phyloP scores from a whole-genome alignment of 2,797 vertebrate genomes.

The Hemitrygon akajei region DNA sequence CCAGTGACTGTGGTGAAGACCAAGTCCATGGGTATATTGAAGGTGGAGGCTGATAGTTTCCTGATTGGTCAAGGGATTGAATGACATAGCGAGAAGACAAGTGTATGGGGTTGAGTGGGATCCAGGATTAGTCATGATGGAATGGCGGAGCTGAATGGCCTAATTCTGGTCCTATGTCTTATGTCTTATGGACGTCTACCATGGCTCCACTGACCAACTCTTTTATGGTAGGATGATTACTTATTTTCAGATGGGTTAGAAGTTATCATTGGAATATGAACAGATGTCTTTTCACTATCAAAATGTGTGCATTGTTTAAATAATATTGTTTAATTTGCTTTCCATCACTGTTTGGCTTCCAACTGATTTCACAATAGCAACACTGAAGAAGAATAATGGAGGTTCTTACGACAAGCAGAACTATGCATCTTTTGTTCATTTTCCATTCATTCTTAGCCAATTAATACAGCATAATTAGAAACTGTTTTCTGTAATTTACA shows the following conservation, averaged over 20 bases:
- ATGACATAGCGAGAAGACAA: too few relatives aligned
- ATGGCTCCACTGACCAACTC: not conserved
- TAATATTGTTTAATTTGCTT: conserved; percentile 30
- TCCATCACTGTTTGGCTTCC: conserved; percentile 27
- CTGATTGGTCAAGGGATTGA: too few relatives aligned
- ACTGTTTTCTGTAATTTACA: conserved; percentile 24
- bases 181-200: too few relatives aligned
- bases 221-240: too few relatives aligned
- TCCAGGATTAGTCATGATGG: too few relatives aligned
- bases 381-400: not conserved
- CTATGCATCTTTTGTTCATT: conserved; percentile 27
- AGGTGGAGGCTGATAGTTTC: too few relatives aligned
- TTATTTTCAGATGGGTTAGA: not conserved
- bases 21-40: too few relatives aligned
- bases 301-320: conserved; percentile 13
- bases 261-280: not conserved
- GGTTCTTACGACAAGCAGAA: conserved; percentile 18
- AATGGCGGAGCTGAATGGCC: too few relatives aligned
- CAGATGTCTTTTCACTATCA: not conserved
- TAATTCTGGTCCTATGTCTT: too few relatives aligned
- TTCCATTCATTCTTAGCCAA: conserved; percentile 12
- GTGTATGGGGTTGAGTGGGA: too few relatives aligned
- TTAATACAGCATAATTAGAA: conserved; percentile 30
- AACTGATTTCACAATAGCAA: conserved; percentile 26
- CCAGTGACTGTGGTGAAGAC: too few relatives aligned